Conservation (phyloP, 2,888 invertebrate genomes). For the Agrochola lota region DNA sequence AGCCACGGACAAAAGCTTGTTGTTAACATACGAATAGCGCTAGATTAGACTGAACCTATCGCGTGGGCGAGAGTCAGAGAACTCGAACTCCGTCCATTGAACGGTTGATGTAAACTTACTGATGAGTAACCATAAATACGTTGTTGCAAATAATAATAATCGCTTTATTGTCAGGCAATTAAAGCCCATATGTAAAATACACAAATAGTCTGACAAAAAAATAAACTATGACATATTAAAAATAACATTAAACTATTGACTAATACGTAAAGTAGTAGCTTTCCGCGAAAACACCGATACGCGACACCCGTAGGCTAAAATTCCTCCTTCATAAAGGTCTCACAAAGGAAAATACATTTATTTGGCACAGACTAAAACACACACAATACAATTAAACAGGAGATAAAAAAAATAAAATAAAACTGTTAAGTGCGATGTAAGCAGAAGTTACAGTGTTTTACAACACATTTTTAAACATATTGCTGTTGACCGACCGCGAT, state of each 20-base stretch:
- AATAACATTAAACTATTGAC: not conserved
- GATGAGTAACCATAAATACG: not conserved
- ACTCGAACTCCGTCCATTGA: not conserved
- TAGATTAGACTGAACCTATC: not conserved
- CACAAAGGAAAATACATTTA: too few species aligned
- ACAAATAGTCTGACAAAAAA: not conserved
- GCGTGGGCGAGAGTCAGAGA: too few species aligned
- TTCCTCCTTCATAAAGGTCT: not conserved
- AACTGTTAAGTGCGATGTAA: too few species aligned
- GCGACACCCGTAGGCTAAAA: too few species aligned
- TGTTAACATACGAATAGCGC: not conserved
- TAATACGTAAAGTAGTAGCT: not conserved
- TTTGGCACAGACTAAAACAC: too few species aligned
- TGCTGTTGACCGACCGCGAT: too few species aligned
- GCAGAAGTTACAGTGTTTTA: too few species aligned
- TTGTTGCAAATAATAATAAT: not conserved
- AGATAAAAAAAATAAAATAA: too few species aligned
- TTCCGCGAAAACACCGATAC: too few species aligned
- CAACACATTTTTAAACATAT: too few species aligned
- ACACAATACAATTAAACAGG: too few species aligned
- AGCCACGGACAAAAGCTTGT: not conserved
- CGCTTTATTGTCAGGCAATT: not conserved
- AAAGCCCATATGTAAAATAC: not conserved
- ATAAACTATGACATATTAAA: not conserved
- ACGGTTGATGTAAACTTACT: not conserved